These are phyloP conservation scores for Hippocampus guttulatus DNA, from an alignment of 2,113 vertebrate species.

Conservation along the genomic window DNA sequence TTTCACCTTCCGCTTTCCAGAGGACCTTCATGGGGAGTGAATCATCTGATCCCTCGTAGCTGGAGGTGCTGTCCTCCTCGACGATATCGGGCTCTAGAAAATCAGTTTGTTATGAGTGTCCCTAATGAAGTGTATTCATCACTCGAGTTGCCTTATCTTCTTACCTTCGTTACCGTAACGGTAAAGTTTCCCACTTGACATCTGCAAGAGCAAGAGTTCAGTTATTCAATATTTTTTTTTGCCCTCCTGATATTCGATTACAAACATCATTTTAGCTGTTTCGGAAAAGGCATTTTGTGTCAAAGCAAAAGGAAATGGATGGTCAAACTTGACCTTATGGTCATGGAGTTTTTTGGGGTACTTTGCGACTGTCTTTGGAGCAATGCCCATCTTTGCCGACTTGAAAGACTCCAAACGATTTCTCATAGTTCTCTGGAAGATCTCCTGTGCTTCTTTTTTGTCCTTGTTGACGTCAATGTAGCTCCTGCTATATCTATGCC, in stretches of 20 bases:
- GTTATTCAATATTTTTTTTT: no score
- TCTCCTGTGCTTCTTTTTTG: conserved; percentile 88
- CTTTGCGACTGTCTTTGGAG: conserved; percentile 81
- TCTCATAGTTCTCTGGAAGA: conserved; percentile 96
- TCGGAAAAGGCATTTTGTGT: no score
- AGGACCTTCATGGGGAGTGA: conserved; percentile 66
- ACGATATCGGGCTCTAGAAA: conserved; percentile 67
- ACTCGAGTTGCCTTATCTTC: not conserved
- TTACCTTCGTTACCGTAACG: conserved; percentile 64
- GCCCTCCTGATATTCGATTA: no score
- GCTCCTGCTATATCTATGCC: conserved; percentile 87
- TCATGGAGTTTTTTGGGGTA: conserved; percentile 79
- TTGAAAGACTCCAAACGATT: conserved; percentile 93
- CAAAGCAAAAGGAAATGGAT: no score
- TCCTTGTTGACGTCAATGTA: conserved; percentile 74
- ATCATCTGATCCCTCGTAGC: conserved; percentile 64
- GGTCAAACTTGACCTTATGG: conserved; percentile 67
- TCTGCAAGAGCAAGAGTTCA: conserved; percentile 40
- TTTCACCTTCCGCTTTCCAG: conserved; percentile 70
- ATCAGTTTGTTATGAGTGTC: not conserved
- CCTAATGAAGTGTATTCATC: not conserved
- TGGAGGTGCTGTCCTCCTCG: conserved; percentile 75
- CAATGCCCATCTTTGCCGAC: conserved; percentile 84
- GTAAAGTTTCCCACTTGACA: conserved; percentile 48
- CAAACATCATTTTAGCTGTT: no score